Evolutionary conservation across 64 coral and sea anemone genomes (phyloP), one percentile per base, ranked within the genome.

Genomic region (Cladopsammia gracilis): DNA sequence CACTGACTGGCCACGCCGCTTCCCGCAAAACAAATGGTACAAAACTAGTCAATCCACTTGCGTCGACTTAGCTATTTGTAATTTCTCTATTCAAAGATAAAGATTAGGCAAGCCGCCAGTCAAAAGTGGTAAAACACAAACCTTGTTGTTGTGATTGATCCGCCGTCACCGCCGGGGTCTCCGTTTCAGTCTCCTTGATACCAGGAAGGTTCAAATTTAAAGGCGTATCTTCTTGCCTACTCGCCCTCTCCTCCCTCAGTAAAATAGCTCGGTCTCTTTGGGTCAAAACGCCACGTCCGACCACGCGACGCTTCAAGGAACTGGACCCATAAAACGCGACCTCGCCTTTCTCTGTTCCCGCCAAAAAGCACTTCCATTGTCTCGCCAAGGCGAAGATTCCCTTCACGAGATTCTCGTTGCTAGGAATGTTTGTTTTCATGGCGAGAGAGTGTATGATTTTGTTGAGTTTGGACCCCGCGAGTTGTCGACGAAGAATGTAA

Each of bases 291-390:
- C 98, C 98, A 25, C 98, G 82, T 54, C 98, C 98, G 26, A 99
- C 98, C 26, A 99, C 94, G 22, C 90, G 92, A 74, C 98, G 98
- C 70, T 99, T 99, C 76, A 99, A 76, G 1, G 91, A 94, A 70
- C 90, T 93, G 8, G 98, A 92, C 13, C 94, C 94, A 80, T 96
- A 92, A 76, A 99, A 99, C 26, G 90, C 79, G 43, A 98, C 58
- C 75, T 99, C 98, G 47, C 95, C 98, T 80, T 91, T 91, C 80
- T 96, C 94, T 3, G 94, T 99, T 12, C 95, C 98, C 22, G 94
- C 98, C 82, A 99, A 74, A 62, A 99, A 90, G 48, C 98, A 96
- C 84, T 99, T 99, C 98, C 98, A 99, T 25, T 99, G 98, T 49
- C 98, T 75, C 3, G 98, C 91, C 68, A 99, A 74, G 23, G 94